Evolutionary conservation across 2,888 invertebrate genomes (phyloP).

Genomic region (Drosophila gaucha): DNA sequence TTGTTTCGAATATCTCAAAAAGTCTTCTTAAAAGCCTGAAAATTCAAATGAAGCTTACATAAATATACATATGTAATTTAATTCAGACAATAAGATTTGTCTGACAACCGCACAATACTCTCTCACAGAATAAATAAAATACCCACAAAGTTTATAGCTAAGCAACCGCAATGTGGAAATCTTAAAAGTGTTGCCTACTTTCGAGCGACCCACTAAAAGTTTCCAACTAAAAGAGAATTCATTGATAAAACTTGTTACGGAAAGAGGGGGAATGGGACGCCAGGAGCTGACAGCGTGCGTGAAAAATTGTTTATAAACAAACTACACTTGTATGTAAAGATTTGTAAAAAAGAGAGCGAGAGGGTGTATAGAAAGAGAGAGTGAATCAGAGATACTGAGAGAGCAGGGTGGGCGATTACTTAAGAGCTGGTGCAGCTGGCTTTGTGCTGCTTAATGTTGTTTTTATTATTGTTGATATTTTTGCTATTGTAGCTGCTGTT

Average conservation of each 20-base stretch:
- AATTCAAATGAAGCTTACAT: too few relatives aligned
- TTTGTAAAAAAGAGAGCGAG: slow-evolving; percentile 14
- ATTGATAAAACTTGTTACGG: slow-evolving; percentile 49
- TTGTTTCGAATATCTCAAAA: too few relatives aligned
- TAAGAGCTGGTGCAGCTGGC: slow-evolving; percentile 7
- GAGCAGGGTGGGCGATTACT: neutral
- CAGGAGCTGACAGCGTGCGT: slow-evolving; percentile 20
- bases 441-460: neutral
- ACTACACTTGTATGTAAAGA: slow-evolving; percentile 28
- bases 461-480: neutral
- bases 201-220: slow-evolving; percentile 13
- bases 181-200: slow-evolving; percentile 39
- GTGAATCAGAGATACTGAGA: neutral
- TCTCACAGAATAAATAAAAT: neutral
- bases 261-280: neutral
- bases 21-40: too few relatives aligned
- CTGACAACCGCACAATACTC: neutral
- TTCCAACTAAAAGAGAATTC: slow-evolving; percentile 25
- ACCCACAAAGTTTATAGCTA: neutral
- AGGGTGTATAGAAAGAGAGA: neutral
- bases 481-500: too few relatives aligned
- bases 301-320: slow-evolving; percentile 64
- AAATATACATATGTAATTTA: too few relatives aligned
- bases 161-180: neutral
- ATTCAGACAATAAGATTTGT: too few relatives aligned